Evolutionary conservation across 2,888 invertebrate species (phyloP), one percentile per base, ranked within the genome.

Genomic region (Mimachlamys varia): DNA sequence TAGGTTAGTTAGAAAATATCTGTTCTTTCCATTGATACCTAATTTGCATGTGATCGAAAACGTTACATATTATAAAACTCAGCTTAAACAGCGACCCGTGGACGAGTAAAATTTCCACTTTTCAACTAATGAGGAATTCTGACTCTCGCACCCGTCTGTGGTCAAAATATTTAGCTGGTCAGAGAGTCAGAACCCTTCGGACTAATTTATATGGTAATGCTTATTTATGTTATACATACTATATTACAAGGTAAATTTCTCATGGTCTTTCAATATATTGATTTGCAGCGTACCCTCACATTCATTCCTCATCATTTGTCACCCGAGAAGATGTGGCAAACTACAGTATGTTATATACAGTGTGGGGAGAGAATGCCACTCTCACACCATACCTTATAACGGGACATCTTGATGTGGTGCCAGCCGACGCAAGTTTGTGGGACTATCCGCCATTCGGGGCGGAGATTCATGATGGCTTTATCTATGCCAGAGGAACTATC

Each of bases 321-420:
- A 92, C 94, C 17, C 90, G 93, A 91, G 95, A 96, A 90, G 90
- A 94, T 22, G 95, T 96, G 19, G 94, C 94, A 55, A 96, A 97
- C 90, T 97, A 97, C 94, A 97, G 97, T 93, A 94, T 97, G 50
- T 95, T 97, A 89, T 97, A 97, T 94, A 96, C 95, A 15, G 94
- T 97, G 50, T 92, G 95, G 92, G 97, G 97, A 58, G 94, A 94
- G 37, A 95, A 97, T 93, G 17, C 93, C 37, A 92, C 92, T 0
- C 95, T 97, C 50, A 96, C 95, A 87, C 97, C 97, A 0, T 97
- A 97, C 94, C 92, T 97, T 92, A 94, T 97, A 90, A 96, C 97
- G 92, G 97, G 97, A 55, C 97, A 97, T 94, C 93, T 97, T 89
- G 97, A 97, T 95, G 97, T 97, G 27, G 97, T 97, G 1, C 97